A percentile compares a stretch with the other conserved stretches of the same genome.
These are phyloP conservation scores for Limanda limanda DNA, from an alignment of 2,113 vertebrate species.

Conservation along the genomic window DNA sequence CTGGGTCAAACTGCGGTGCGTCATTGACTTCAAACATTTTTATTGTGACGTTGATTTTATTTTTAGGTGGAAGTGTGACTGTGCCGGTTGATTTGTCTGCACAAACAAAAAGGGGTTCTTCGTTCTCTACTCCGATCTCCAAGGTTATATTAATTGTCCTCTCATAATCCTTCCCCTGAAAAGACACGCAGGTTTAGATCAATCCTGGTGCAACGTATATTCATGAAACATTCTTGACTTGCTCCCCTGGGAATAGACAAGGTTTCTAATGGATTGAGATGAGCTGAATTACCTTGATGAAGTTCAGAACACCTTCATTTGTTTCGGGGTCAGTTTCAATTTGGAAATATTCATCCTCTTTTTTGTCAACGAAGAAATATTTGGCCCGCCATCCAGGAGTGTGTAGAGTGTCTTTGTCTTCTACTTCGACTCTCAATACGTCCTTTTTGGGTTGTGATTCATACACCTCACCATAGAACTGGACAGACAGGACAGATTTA, in stretches of 20 bases:
- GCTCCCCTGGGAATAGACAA: not conserved
- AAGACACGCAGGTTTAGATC: slow-evolving; percentile 15
- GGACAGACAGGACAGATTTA: slow-evolving; percentile 30
- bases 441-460: slow-evolving; percentile 52
- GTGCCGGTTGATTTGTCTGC: not conserved
- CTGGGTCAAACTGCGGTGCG: slow-evolving; percentile 74
- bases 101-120: slow-evolving; percentile 78
- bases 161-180: slow-evolving; percentile 81
- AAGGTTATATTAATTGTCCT: slow-evolving; percentile 22
- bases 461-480: slow-evolving; percentile 61
- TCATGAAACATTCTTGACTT: not conserved
- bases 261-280: not conserved
- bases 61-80: fast-evolving
- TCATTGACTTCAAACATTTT: slow-evolving; percentile 74
- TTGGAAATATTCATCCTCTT: slow-evolving; percentile 77
- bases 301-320: slow-evolving; percentile 84
- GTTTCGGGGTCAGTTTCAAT: slow-evolving; percentile 82
- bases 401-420: slow-evolving; percentile 78
- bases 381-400: slow-evolving; percentile 81
- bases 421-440: slow-evolving; percentile 76
- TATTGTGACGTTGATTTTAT: slow-evolving; percentile 56
- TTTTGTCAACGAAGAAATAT: slow-evolving; percentile 79
- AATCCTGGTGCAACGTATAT: not conserved
- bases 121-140: slow-evolving; percentile 78
- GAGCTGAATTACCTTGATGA: slow-evolving; percentile 82